Conservation (phyloP, 2,113 vertebrate species). For the Takifugu bimaculatus region DNA sequence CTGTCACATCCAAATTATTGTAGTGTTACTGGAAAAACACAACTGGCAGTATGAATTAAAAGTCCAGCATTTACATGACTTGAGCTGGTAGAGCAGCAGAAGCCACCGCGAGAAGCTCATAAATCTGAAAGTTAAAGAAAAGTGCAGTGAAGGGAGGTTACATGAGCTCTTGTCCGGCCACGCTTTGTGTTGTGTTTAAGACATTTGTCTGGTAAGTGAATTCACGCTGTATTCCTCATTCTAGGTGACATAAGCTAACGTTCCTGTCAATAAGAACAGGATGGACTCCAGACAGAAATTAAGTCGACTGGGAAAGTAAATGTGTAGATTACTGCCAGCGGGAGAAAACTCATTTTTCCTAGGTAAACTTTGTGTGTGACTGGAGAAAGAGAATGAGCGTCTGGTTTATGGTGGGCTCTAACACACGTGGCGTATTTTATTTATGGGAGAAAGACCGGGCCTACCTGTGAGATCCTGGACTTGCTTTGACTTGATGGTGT, state of each 20-base stretch:
- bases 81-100: slow-evolving; percentile 37
- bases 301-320: slow-evolving; percentile 31
- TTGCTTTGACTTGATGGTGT: slow-evolving; percentile 60
- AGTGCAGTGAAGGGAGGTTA: slow-evolving; percentile 37
- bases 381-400: slow-evolving; percentile 22
- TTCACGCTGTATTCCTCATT: slow-evolving; percentile 65
- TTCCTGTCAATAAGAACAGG: slow-evolving; percentile 58
- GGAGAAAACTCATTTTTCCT: slow-evolving; percentile 34
- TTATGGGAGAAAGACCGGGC: slow-evolving; percentile 8
- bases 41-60: slow-evolving; percentile 24
- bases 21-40: neutral
- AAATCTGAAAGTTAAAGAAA: slow-evolving; percentile 56
- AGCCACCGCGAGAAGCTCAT: slow-evolving; percentile 41
- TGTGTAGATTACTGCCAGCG: slow-evolving; percentile 22
- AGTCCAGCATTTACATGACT: slow-evolving; percentile 48
- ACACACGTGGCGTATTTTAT: slow-evolving; percentile 6
- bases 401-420: slow-evolving; percentile 18
- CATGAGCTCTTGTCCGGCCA: slow-evolving; percentile 43
- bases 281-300: slow-evolving; percentile 42
- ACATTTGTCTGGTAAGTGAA: slow-evolving; percentile 64
- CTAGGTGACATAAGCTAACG: slow-evolving; percentile 60
- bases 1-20: too few relatives aligned
- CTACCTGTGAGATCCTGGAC: slow-evolving; percentile 62
- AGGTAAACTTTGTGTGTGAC: slow-evolving; percentile 14
- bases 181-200: slow-evolving; percentile 48